Evolutionary conservation across 2,113 vertebrate genomes (phyloP).

Genomic region (Eonycteris spelaea): DNA sequence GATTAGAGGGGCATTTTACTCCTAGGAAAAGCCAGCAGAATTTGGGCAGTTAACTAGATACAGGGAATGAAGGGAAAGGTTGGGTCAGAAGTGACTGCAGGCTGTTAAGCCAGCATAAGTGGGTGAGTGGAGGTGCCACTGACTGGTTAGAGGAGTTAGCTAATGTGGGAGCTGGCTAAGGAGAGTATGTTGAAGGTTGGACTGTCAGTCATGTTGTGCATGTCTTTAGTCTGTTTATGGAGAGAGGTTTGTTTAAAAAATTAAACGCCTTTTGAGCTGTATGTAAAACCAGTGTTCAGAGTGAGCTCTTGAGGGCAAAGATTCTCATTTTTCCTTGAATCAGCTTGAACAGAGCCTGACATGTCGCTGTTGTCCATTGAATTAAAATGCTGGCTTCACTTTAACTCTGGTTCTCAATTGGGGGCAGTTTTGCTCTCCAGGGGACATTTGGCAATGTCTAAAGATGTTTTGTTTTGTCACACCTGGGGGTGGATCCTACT

Average conservation of each 20-base stretch:
- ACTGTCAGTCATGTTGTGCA: background rate
- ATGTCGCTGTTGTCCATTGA: background rate
- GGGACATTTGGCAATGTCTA: background rate
- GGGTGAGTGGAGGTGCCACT: background rate
- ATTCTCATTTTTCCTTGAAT: background rate
- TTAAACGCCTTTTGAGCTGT: background rate
- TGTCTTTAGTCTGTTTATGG: background rate
- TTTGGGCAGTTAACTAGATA: background rate
- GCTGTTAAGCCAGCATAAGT: background rate
- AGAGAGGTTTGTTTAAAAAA: slow-evolving; percentile 33
- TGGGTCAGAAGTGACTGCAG: background rate
- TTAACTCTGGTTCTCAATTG: background rate
- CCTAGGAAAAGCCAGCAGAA: background rate
- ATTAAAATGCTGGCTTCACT: background rate
- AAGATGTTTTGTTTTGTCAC: background rate
- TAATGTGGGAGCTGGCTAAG: background rate
- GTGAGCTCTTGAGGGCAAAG: background rate
- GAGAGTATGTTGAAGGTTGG: background rate
- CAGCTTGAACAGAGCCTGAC: background rate
- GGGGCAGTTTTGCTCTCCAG: background rate
- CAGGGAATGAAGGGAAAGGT: background rate
- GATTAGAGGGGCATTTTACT: background rate
- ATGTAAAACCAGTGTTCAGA: background rate
- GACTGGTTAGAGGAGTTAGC: background rate
- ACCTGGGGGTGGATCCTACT: background rate